These are phyloP conservation scores for Mamestra configurata DNA, from an alignment of 1,140 invertebrate species.

Conservation along the genomic window DNA sequence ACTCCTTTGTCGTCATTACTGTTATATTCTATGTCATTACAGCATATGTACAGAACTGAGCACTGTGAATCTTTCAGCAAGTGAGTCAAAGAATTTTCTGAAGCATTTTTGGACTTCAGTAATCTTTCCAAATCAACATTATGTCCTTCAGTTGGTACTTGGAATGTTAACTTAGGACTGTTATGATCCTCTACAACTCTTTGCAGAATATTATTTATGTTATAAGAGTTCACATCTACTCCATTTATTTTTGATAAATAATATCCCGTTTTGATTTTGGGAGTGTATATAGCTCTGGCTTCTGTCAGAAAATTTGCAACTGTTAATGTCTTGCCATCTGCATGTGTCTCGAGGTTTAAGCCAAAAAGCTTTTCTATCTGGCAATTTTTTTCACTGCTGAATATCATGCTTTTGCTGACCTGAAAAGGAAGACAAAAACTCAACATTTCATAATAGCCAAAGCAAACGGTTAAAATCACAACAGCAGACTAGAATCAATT, in stretches of 20 bases:
- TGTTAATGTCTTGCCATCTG: slow-evolving; percentile 90
- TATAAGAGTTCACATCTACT: slow-evolving; percentile 89
- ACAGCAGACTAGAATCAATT: no score
- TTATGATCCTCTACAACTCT: slow-evolving; percentile 87
- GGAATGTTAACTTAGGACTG: slow-evolving; percentile 77
- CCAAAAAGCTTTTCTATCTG: slow-evolving; percentile 90
- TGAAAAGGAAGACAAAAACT: slow-evolving; percentile 69
- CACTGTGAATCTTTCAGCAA: slow-evolving; percentile 88
- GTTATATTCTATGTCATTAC: slow-evolving; percentile 89
- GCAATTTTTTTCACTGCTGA: slow-evolving; percentile 82
- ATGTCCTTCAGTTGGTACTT: slow-evolving; percentile 67
- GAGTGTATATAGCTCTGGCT: slow-evolving; percentile 89
- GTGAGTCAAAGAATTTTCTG: slow-evolving; percentile 87
- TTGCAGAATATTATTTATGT: slow-evolving; percentile 88
- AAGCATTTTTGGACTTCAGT: slow-evolving; percentile 84
- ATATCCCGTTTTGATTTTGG: slow-evolving; percentile 91
- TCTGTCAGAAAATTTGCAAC: slow-evolving; percentile 91
- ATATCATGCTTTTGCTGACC: slow-evolving; percentile 83
- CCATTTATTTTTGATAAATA: slow-evolving; percentile 90
- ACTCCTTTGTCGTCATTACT: slow-evolving; percentile 90
- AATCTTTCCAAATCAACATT: slow-evolving; percentile 73
- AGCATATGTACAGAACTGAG: slow-evolving; percentile 90
- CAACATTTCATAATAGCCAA: no score
- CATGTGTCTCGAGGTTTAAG: slow-evolving; percentile 89
- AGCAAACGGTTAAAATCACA: no score